Base-by-base conservation (phyloP, 2,113 vertebrate species). In the Reinhardtius hippoglossoides region DNA sequence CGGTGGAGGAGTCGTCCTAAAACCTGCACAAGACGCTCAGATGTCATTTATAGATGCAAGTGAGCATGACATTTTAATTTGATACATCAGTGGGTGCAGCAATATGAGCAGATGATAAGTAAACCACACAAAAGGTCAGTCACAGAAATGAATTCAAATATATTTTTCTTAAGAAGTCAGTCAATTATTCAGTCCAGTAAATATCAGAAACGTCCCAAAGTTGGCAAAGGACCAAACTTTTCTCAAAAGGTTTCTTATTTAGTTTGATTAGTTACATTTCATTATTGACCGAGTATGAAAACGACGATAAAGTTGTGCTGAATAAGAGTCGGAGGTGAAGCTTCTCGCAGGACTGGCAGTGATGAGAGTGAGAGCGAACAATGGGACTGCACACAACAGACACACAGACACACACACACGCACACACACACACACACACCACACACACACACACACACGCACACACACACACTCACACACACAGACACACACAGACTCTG, bases 401-500 rank as follows among this genome's bases (percentile, higher is more conserved):
- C 56, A 50, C 46, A 50, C 46, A 20, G n/a, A n/a, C 46, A 48
- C 46, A 48, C 48, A 50, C 16, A 20, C 48, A 69, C 63, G 58
- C 20, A 4, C 69, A 26, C 58, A 57, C 75, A 40, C 42, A 42
- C 67, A 75, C 56, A 50, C 46, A 50, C 46, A 20, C 46, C 46
- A 20, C 46, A 48, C 46, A 48, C 48, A 50, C 16, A 20, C 48
- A 50, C 48, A 20, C 48, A 50, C 48, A 20, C 48, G 20, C 48
- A 50, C 48, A 20, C 48, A 20, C 48, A 50, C 15, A 20, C 48
- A 50, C 48, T 5, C 48, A 50, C 48, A 50, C 50, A 20, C 76
- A 65, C 63, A 59, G 16, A 3, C 69, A 26, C 58, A 54, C 75
- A 40, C 42, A 48, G 63, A 75, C 56, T 16, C 80, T 67, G 65